phyloP scores from a whole-genome alignment of 1,140 invertebrate species.

The Hyles euphorbiae region DNA sequence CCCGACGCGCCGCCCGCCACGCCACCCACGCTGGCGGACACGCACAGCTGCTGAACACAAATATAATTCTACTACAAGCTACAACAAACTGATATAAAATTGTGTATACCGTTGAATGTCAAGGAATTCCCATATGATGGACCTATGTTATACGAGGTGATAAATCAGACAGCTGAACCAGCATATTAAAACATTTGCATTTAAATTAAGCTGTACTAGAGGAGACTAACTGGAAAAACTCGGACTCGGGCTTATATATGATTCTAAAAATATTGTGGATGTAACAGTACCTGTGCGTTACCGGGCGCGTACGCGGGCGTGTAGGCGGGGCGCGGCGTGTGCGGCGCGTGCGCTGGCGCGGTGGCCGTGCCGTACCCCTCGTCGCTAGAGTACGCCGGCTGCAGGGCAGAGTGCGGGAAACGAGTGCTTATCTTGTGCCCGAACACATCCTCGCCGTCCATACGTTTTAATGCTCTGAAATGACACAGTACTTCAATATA shows the following conservation, averaged over 20 bases:
- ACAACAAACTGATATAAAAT: too few species aligned
- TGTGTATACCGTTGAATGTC: too few species aligned
- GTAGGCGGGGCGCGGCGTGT: conserved; percentile 13
- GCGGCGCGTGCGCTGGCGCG: conserved; percentile 15
- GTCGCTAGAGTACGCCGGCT: conserved; percentile 70
- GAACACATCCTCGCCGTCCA: conserved; percentile 90
- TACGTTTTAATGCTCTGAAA: conserved; percentile 84
- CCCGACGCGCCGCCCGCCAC: background rate
- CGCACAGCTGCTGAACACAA: background rate
- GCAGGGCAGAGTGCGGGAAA: conserved; percentile 34
- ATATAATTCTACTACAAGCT: too few species aligned
- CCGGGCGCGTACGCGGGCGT: conserved; percentile 18
- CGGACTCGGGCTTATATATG: too few species aligned
- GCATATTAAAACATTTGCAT: too few species aligned
- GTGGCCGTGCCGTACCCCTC: conserved; percentile 67
- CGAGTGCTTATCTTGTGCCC: conserved; percentile 81
- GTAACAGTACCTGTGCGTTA: conserved; percentile 7
- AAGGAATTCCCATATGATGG: too few species aligned
- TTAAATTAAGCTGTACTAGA: too few species aligned
- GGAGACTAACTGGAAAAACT: too few species aligned
- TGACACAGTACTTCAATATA: too few species aligned
- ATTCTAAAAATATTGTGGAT: too few species aligned
- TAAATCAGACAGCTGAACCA: too few species aligned
- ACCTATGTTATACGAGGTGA: too few species aligned
- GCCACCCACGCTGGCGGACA: background rate